Base-by-base conservation (phyloP, 2,797 vertebrate species). In the Cyprinella venusta region DNA sequence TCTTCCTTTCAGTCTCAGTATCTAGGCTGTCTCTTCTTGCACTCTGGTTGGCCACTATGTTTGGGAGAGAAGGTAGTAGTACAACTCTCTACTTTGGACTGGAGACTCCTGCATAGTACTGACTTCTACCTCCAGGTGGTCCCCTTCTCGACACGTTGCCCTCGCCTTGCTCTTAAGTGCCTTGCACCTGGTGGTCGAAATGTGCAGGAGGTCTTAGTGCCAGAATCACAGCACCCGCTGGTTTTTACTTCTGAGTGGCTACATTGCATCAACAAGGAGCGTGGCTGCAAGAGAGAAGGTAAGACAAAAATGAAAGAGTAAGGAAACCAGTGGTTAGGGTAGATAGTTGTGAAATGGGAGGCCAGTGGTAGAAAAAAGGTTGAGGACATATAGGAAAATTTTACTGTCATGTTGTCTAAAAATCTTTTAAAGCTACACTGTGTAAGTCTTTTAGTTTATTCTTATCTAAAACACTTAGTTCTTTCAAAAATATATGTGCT, bases 51-150 rank as follows among this genome's bases (percentile, higher is more conserved):
- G 97, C 97, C 97, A 0, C 92, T 98, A 61, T 97, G 96, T 89
- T 92, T 98, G 78, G 96, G 94, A 0, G 96, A 97, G 88, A 96
- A 96, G 87, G 94, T 98, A 76, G 95, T 97, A 0, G 95, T 98
- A 7, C 97, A 98, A 86, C 94, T 98, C 33, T 96, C 96, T n/a
- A 96, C 97, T 16, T 86, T 98, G 82, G 96, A 97, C 88, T 97
- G 97, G 96, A 95, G 96, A 91, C 93, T 95, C 68, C 93, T 98
- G 85, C 95, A 94, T 82, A 93, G 95, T 1, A 96, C 96, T 16
- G 97, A 98, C 93, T 98, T 98, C 94, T 98, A 98, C 92, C 94
- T 98, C 70, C 97, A 98, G 91, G 96, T 98, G 87, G 96, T 97
- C 71, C 97, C 97, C 81, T 97, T 96, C 81, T 95, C 95, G 21